Base-by-base conservation (phyloP, 2,888 invertebrate species). In the Philonicus albiceps region DNA sequence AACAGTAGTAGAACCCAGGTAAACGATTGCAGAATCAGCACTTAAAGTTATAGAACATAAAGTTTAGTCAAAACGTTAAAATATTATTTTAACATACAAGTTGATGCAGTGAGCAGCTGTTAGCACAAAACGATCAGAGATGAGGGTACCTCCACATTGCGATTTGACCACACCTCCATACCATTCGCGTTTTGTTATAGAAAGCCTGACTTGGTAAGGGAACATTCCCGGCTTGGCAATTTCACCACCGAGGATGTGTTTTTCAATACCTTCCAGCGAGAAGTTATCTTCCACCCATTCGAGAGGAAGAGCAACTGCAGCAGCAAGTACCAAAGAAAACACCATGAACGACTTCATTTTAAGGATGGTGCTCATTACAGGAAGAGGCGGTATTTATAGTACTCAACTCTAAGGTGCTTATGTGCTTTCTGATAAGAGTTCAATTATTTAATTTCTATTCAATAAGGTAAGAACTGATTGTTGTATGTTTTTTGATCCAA, bases 231-330 rank as follows among this genome's bases (percentile, higher is more conserved):
- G 90, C 86, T 89, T 89, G 7, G 91, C 92, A 22, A 91, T 90
- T 87, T 89, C 89, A 40, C 92, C 92, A 43, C 92, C 92, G 81
- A 92, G 89, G 3, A 92, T 92, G 43, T 91, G 91, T 89, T 91
- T 91, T 78, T 40, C 22, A 78, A 78, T 78, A 6, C 43, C 78
- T 76, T 76, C n/a, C 37, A 22, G 40, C 40, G 37, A 7, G 16
- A 40, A 37, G 34, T 7, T 43, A 5, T 75, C 31, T 19, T 37
- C 37, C 34, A n/a, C 75, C 30, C 31, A 30, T 22, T 64, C 64
- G 19, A 64, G 64, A 22, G 64, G 64, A 22, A 27, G 64, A 64
- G 64, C 64, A 64, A 64, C 64, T 22, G 64, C 19, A 64, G 7
- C 64, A 27, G 22, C 22, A 64, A 64, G 8, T 1, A 64, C 8